These are phyloP conservation scores for Synergus itoensis DNA, from an alignment of 2,888 invertebrate genomes.

Conservation along the genomic window DNA sequence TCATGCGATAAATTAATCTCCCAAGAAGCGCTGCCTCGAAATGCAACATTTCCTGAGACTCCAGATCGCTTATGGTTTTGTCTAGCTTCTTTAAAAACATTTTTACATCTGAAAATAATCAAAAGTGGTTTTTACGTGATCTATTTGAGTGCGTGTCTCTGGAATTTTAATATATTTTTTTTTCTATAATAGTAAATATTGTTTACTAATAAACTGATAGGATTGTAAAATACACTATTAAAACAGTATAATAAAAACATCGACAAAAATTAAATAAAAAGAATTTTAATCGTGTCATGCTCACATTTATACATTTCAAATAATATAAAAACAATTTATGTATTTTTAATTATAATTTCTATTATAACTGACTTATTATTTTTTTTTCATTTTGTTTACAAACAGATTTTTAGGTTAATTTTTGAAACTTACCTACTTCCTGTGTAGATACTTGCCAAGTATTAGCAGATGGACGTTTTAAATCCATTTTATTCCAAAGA, in stretches of 20 bases:
- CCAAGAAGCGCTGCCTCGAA: constrained; percentile 80
- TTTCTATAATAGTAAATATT: too few species aligned
- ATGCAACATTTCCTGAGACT: constrained; percentile 78
- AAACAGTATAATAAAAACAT: constrained; percentile 5
- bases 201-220: too few species aligned
- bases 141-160: constrained; percentile 11
- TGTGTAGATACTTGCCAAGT: constrained; percentile 59
- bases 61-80: constrained; percentile 61
- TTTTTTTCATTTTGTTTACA: not conserved
- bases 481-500: constrained; percentile 67
- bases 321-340: too few species aligned
- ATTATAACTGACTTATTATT: too few species aligned
- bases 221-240: too few species aligned
- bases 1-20: constrained; percentile 81
- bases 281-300: not conserved
- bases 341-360: too few species aligned
- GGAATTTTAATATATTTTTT: too few species aligned
- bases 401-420: not conserved
- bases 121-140: constrained; percentile 28
- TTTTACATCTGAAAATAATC: constrained; percentile 57
- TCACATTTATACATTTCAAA: too few species aligned
- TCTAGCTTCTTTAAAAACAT: constrained; percentile 58
- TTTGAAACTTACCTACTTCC: constrained; percentile 62
- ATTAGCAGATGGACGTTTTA: constrained; percentile 67
- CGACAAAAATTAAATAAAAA: not conserved